phyloP scores from a whole-genome alignment of 2,113 vertebrate genomes.

The Azemiops feae region DNA sequence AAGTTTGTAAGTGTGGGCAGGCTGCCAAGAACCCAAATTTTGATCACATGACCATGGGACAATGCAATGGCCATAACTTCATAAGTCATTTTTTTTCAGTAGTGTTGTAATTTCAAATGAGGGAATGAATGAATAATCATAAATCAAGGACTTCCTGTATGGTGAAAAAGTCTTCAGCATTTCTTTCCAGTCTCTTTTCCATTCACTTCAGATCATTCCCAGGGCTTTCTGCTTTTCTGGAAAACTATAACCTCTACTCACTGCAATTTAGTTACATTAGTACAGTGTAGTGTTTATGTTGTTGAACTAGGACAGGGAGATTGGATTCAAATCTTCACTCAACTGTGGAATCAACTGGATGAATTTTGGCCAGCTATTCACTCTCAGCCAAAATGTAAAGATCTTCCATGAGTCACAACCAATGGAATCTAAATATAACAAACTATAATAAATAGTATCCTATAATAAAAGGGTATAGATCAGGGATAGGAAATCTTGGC shows the following conservation, averaged over 20 bases:
- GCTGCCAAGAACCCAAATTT: neutral
- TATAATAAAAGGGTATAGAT: neutral
- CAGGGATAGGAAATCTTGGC: no score
- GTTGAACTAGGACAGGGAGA: neutral
- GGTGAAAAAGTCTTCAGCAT: neutral
- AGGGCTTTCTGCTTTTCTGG: neutral
- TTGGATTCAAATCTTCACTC: neutral
- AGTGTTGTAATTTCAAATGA: neutral
- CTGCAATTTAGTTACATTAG: neutral
- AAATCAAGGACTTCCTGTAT: neutral
- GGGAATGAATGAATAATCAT: neutral
- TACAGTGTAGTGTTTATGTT: neutral
- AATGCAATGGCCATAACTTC: neutral
- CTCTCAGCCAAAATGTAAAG: neutral
- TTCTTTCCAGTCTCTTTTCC: neutral
- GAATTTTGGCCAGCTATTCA: neutral
- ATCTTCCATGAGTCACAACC: neutral
- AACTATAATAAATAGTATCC: neutral
- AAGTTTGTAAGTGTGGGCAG: neutral
- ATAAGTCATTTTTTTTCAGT: neutral
- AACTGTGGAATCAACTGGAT: neutral
- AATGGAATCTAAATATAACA: neutral
- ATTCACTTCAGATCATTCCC: neutral
- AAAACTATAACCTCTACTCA: neutral
- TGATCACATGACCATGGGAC: neutral